These are phyloP conservation scores for Bubo bubo DNA, from an alignment of 2,113 vertebrate species.

Conservation along the genomic window DNA sequence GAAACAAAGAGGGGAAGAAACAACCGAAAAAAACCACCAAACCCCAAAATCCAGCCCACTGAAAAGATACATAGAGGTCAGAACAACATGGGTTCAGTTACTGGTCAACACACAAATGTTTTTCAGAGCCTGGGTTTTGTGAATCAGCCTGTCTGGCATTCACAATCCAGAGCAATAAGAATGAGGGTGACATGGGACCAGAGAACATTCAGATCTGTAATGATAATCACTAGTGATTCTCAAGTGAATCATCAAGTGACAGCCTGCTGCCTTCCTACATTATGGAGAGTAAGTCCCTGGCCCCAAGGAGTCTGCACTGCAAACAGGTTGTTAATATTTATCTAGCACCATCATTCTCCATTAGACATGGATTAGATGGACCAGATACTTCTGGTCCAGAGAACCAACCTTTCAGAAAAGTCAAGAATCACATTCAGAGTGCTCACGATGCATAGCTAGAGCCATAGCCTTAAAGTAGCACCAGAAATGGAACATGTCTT, in stretches of 20 bases:
- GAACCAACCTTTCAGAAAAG: background rate
- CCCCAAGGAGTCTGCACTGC: background rate
- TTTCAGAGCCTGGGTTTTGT: background rate
- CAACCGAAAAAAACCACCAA: too few species aligned
- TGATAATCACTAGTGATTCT: background rate
- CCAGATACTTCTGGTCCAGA: background rate
- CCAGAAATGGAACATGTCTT: background rate
- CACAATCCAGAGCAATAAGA: background rate
- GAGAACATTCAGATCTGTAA: background rate
- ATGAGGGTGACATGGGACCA: background rate
- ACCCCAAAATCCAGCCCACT: background rate
- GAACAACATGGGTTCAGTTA: background rate
- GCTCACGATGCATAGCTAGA: background rate
- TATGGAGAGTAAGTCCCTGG: background rate
- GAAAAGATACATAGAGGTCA: background rate
- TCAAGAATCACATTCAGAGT: background rate
- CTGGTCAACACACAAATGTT: background rate
- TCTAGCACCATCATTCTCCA: background rate
- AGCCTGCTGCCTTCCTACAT: background rate
- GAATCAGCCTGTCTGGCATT: background rate
- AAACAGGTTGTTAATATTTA: background rate
- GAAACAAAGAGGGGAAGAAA: background rate
- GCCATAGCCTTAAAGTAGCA: background rate
- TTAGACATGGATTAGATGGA: background rate
- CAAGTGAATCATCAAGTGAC: background rate